Base-by-base conservation (phyloP, 2,797 vertebrate genomes). In the Salarias fasciatus region DNA sequence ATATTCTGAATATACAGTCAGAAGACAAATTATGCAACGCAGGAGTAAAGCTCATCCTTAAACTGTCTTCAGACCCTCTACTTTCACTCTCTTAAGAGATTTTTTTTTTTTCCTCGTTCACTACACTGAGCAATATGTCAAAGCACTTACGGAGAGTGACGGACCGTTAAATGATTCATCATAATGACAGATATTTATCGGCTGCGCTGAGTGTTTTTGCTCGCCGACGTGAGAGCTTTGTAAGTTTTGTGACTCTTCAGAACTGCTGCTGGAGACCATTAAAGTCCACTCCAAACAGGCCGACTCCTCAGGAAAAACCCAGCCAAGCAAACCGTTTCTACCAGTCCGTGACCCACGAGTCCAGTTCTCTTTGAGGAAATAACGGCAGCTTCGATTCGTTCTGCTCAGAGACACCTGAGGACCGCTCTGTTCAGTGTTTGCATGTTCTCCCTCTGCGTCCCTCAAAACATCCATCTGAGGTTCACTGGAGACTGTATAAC, bases 121-220 rank as follows among this genome's bases (percentile, higher is more conserved):
- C 33, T 37, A 15, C 60, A 55, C 59, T 59, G 62, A 50, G 41
- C n/a, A n/a, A n/a, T n/a, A n/a, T n/a, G n/a, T n/a, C n/a, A n/a
- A n/a, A n/a, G n/a, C 47, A 36, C 40, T 66, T 69, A 42, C 5
- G 57, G 18, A 2, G 18, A 24, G 18, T 75, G 72, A 82, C 62
- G 62, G 68, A 74, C 56, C 67, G 52, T 42, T 15, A 62, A 63
- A 52, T 53, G 33, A 84, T 82, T 76, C 63, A 75, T 63, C 48
- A 45, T 65, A 70, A 72, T 79, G 64, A 66, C 67, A 78, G 35
- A 40, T 46, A 40, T 37, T 63, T 30, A 37, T 50, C 54, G 68
- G 38, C 29, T 35, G 41, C 7, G 36, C 36, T 55, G 63, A 62
- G 56, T 77, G 65, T 67, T 68, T 29, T 69, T 24, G 18, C 18